Base-by-base conservation (phyloP, 35 echinoderm and acorn worm species). In the Ophioderma brevispina region DNA sequence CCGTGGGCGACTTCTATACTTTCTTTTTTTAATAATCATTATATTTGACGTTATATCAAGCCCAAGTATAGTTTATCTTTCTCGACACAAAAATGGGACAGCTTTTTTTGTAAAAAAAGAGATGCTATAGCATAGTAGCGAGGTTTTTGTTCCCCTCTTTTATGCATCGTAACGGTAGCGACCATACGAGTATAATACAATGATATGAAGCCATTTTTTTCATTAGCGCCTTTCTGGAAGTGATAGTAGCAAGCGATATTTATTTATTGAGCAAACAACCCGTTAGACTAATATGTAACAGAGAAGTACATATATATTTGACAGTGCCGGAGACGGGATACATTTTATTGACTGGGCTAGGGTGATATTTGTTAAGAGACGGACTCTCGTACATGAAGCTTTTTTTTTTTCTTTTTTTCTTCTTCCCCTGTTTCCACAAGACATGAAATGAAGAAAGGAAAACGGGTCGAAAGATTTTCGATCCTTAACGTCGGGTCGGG, bases 221-320 rank as follows among this genome's bases (percentile, higher is more conserved):
- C 59, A 70, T 70, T 70, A 70, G 17, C 59, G 59, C 59, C 59
- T 70, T 25, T 46, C 41, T 46, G 17, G 41, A 46, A 46, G 59
- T 30, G 28, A 70, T 25, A 70, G 59, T 70, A 70, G 59, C 5
- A 25, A 70, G 59, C 59, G 15, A 70, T 70, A 70, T 70, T 46
- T 70, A 70, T 70, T 70, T 70, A 70, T 70, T 70, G 59, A 70
- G 59, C 59, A 70, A 70, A 70, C 59, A 70, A 30, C 59, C n/a
- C 10, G 28, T 70, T 13, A 25, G 59, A 30, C 28, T 70, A 70
- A 70, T 70, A 30, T 70, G 59, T 70, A 70, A 70, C 15, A 70
- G 59, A 70, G 59, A 70, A 70, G 59, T 70, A 70, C 59, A 70
- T 70, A 25, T 25, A 25, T 18, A 70, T 25, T 8, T 18, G 28